phyloP scores from a whole-genome alignment of 2,888 invertebrate genomes.

The Leptothorax acervorum region DNA sequence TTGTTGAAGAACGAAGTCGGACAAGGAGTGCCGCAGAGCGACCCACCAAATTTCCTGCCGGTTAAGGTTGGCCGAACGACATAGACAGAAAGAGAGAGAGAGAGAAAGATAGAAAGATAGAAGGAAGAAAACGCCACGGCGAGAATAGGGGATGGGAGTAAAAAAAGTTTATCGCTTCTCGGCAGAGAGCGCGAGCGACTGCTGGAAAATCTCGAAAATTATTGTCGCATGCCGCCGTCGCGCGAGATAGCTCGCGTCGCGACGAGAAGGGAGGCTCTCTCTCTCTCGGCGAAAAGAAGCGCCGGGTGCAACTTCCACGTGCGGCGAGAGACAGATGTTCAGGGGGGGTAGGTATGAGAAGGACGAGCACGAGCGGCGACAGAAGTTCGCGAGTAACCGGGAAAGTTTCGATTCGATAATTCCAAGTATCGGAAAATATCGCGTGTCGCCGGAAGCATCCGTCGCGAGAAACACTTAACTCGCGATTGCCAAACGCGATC shows the following conservation, averaged over 20 bases:
- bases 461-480: slow-evolving; percentile 36
- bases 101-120: not conserved
- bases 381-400: slow-evolving; percentile 33
- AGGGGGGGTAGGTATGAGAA: not conserved
- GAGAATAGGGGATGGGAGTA: not conserved
- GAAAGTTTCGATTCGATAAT: slow-evolving; percentile 50
- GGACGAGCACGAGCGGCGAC: slow-evolving; percentile 21
- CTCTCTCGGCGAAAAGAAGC: slow-evolving; percentile 10
- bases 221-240: slow-evolving; percentile 43
- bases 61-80: no score
- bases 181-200: slow-evolving; percentile 33
- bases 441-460: not conserved
- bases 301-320: slow-evolving; percentile 38
- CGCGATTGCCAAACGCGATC: not conserved
- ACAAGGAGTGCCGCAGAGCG: slow-evolving; percentile 49
- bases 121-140: not conserved
- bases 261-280: slow-evolving; percentile 9
- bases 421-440: slow-evolving; percentile 38
- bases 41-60: slow-evolving; percentile 49
- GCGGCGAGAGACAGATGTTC: slow-evolving; percentile 31
- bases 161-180: slow-evolving; percentile 56
- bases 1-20: slow-evolving; percentile 62
- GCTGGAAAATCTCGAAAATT: slow-evolving; percentile 61
- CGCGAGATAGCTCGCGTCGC: slow-evolving; percentile 39
- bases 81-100: not conserved